Base-by-base conservation (phyloP, 2,797 vertebrate genomes). In the Brachyalestes nurse region DNA sequence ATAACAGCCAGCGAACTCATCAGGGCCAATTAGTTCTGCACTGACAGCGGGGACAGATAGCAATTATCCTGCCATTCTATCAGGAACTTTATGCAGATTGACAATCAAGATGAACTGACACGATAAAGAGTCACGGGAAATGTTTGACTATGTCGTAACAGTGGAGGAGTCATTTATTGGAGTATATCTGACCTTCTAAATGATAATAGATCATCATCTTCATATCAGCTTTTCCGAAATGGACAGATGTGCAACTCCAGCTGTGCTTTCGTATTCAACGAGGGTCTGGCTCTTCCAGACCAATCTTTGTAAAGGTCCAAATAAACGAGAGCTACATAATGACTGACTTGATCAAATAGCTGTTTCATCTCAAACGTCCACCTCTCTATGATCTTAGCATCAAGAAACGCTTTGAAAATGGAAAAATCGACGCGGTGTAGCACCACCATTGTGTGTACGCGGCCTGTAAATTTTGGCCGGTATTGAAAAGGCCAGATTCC, bases 11-110 rank as follows among this genome's bases (percentile, higher is more conserved):
- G 78, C 40, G 0, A 86, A 82, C 81, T 85, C 83, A 83, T 87
- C 86, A 81, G 79, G 19, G 38, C 70, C 77, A 83, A 81, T 85
- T 81, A 87, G 76, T 83, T 85, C 64, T 67, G 81, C 69, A 65
- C 64, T 79, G 83, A 81, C 83, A 76, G 57, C 45, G 38, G 28
- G 64, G 67, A 79, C 57, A 81, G 75, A 78, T 70, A 81, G 81
- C 75, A 85, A 83, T 85, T 79, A 85, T 77, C 53, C 62, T 42
- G 61, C 72, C 42, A n/a, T 79, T 38, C 64, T 76, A 51, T 75
- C 83, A 82, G 62, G 60, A 85, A 71, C 21, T 53, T 75, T 42
- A 70, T 70, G 64, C 42, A 71, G 71, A 79, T 61, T 79, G 69
- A 85, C 76, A 83, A 81, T 81, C 81, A 85, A 79, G 81, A 81